These are phyloP conservation scores for Mamestra brassicae DNA, from an alignment of 2,888 invertebrate species.

Conservation along the genomic window DNA sequence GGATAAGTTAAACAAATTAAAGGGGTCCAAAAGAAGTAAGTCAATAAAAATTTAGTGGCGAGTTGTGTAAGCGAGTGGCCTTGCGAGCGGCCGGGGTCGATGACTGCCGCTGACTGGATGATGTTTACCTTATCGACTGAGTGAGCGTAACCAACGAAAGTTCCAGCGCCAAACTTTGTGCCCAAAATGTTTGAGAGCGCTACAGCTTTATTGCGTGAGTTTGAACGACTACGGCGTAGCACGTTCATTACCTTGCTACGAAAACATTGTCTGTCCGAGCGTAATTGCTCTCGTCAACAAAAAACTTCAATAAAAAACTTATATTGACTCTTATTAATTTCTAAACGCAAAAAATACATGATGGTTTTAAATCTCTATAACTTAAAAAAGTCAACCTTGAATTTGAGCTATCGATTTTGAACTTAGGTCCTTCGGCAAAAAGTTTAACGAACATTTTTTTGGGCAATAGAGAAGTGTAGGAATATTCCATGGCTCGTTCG, in stretches of 20 bases:
- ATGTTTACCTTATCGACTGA: conserved; percentile 87
- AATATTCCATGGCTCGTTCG: conserved; percentile 73
- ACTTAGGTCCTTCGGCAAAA: conserved; percentile 51
- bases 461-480: conserved; percentile 67
- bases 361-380: conserved; percentile 35
- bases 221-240: conserved; percentile 73
- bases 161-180: conserved; percentile 74
- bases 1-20: conserved; percentile 61
- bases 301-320: conserved; percentile 31
- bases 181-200: conserved; percentile 72
- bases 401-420: conserved; percentile 40
- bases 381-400: conserved; percentile 50
- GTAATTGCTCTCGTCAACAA: conserved; percentile 28
- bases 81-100: conserved; percentile 83
- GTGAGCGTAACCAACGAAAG: conserved; percentile 83
- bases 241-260: conserved; percentile 57
- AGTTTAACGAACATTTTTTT: conserved; percentile 66
- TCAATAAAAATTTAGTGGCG: conserved; percentile 78
- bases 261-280: conserved; percentile 26
- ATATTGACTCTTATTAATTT: conserved; percentile 37
- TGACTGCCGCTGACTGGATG: conserved; percentile 81
- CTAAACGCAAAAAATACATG: conserved; percentile 35
- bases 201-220: conserved; percentile 68
- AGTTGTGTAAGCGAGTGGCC: conserved; percentile 88
- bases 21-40: conserved; percentile 67